phyloP scores from a whole-genome alignment of 2,888 invertebrate genomes.

The Hermodice carunculata region DNA sequence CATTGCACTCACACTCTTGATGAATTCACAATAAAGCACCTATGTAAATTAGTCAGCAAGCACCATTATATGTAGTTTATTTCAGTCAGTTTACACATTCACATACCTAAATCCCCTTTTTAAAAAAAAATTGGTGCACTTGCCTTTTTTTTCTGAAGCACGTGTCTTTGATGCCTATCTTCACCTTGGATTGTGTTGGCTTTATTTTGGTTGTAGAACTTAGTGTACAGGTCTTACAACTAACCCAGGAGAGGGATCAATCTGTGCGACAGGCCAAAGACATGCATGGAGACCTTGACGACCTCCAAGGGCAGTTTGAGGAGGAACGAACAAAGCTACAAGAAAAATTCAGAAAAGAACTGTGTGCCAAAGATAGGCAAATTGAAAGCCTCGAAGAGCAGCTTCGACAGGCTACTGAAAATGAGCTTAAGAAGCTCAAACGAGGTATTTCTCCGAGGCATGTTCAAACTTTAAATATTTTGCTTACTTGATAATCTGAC shows the following conservation, averaged over 20 bases:
- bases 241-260: constrained; percentile 8
- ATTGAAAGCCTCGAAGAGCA: constrained; percentile 40
- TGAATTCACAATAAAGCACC: no score
- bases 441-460: constrained; percentile 31
- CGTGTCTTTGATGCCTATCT: not conserved
- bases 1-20: no score
- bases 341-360: constrained; percentile 26
- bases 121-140: no score
- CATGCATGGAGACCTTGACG: constrained; percentile 11
- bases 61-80: no score
- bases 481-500: no score
- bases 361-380: constrained; percentile 35
- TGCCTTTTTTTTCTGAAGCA: no score
- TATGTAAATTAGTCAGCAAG: no score
- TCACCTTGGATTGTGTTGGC: not conserved
- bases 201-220: constrained; percentile 7
- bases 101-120: no score
- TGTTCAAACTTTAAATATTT: no score
- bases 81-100: no score
- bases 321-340: constrained; percentile 16
- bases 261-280: constrained; percentile 11
- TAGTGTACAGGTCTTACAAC: not conserved
- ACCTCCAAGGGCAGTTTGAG: constrained; percentile 14
- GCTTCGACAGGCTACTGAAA: constrained; percentile 21
- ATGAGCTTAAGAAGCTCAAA: constrained; percentile 27